Base-by-base conservation (phyloP, 2,888 invertebrate species). In the Glaucopsyche alexis region DNA sequence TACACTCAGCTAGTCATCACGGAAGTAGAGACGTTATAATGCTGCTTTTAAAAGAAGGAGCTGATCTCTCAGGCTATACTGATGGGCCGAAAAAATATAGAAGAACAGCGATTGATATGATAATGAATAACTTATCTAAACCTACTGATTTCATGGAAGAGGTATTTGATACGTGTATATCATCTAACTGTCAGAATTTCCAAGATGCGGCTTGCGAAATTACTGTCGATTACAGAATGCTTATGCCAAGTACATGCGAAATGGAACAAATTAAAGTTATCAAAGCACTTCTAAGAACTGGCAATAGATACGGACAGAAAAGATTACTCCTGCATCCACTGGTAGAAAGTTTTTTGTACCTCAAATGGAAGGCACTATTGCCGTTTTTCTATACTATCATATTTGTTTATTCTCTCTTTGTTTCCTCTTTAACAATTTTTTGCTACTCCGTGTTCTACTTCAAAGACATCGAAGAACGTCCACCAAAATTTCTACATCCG, bases 21-120 rank as follows among this genome's bases (percentile, higher is more conserved):
- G 94, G 95, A 0, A 94, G 94, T 76, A 91, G 94, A 79, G 94
- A 95, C 75, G 93, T 94, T 71, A 93, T 95, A 69, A 80, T 79
- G 0, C 73, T 90, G 8, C 79, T 93, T 29, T 80, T 93, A 5
- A 82, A 84, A 77, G 88, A 92, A 82, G 94, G 94, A 9, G 93
- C 90, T 3, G 91, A 93, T 76, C 77, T 93, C 9, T 89, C 93
- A 13, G 85, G 85, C 0, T 84, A 89, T 71, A 89, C 89, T 7
- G 88, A 88, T 55, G 88, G 88, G 0, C 89, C 88, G 0, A 90
- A 87, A 77, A 90, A 87, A 78, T 85, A 77, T 29, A 86, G 83
- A 75, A 87, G 88, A 77, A 87, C 94, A 71, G 93, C 93, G n/a
- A 85, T 94, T 29, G 93, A 94, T 74, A 89, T 94, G 84, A 86